Percentiles rank a stretch among this genome's conserved stretches.
Evolutionary conservation across 1,140 invertebrate species (phyloP).

Genomic region (Drosophila nebulosa): DNA sequence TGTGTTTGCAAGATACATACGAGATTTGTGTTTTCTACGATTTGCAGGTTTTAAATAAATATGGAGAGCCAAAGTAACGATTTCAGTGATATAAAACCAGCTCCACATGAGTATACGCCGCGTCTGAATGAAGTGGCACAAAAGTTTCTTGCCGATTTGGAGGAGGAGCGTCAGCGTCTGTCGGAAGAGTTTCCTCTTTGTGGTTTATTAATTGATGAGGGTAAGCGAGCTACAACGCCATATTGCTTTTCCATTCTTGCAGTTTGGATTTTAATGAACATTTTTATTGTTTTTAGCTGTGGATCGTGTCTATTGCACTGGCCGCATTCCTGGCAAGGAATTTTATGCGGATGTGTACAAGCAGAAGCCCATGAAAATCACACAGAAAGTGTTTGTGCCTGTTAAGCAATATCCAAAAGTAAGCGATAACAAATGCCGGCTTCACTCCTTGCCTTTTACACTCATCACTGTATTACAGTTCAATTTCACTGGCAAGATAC

Average conservation of each 20-base stretch:
- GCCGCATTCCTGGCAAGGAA: conserved; percentile 71
- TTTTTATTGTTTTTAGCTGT: conserved; percentile 32
- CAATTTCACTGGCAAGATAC: conserved; percentile 95
- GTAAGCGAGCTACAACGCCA: conserved; percentile 22
- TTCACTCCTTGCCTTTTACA: not conserved
- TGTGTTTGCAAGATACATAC: conserved; percentile 33
- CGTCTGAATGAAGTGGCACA: conserved; percentile 69
- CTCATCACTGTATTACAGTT: conserved; percentile 84
- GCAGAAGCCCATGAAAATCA: conserved; percentile 89
- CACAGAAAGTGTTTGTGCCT: conserved; percentile 89
- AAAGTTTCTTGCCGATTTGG: conserved; percentile 69
- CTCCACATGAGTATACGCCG: conserved; percentile 59
- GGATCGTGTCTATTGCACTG: conserved; percentile 69
- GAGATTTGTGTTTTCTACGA: conserved; percentile 23
- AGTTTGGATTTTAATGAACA: not conserved
- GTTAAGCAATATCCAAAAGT: conserved; percentile 92
- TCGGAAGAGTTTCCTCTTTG: conserved; percentile 63
- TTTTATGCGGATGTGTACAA: conserved; percentile 77
- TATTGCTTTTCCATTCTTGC: not conserved
- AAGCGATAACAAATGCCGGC: conserved; percentile 52
- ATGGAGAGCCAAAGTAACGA: conserved; percentile 51
- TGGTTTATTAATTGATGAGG: conserved; percentile 63
- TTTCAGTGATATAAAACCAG: conserved; percentile 48
- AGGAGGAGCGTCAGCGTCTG: conserved; percentile 65
- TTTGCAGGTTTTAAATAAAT: not conserved